Evolutionary conservation across 2,888 invertebrate genomes (phyloP).

Genomic region (Lamellibrachia columna): DNA sequence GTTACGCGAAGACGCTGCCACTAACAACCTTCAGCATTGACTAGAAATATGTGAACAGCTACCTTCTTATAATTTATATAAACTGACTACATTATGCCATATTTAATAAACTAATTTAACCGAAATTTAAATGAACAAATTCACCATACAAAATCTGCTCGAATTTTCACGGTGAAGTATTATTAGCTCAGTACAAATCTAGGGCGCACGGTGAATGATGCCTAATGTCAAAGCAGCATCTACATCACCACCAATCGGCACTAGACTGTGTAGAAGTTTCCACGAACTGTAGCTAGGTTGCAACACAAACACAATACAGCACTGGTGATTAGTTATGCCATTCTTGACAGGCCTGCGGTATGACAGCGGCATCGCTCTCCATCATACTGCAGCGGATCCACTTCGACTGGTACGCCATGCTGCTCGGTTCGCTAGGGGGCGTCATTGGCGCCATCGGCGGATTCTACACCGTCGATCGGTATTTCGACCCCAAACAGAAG

Average conservation of each 20-base stretch:
- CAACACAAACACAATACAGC: not conserved
- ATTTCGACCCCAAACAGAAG: constrained; percentile 51
- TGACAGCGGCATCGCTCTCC: constrained; percentile 56
- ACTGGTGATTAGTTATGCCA: not conserved
- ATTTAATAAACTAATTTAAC: no score
- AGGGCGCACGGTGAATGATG: no score
- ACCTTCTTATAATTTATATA: no score
- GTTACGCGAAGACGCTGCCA: no score
- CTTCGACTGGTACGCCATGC: constrained; percentile 48
- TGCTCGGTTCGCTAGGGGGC: constrained; percentile 46
- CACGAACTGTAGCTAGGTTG: not conserved
- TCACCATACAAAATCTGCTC: not conserved
- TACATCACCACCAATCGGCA: not conserved
- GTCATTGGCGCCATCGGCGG: constrained; percentile 57
- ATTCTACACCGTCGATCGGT: constrained; percentile 50
- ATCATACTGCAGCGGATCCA: constrained; percentile 54
- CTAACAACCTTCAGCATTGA: no score
- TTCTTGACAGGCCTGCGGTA: constrained; percentile 44
- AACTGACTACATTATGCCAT: no score
- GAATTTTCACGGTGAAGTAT: not conserved
- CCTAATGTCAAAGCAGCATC: not conserved
- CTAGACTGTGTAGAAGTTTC: not conserved
- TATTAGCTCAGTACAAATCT: not conserved
- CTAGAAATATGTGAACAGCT: no score
- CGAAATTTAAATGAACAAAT: not conserved